phyloP scores from a whole-genome alignment of 1,140 invertebrate species.

The Drosophila pseudoananassae region DNA sequence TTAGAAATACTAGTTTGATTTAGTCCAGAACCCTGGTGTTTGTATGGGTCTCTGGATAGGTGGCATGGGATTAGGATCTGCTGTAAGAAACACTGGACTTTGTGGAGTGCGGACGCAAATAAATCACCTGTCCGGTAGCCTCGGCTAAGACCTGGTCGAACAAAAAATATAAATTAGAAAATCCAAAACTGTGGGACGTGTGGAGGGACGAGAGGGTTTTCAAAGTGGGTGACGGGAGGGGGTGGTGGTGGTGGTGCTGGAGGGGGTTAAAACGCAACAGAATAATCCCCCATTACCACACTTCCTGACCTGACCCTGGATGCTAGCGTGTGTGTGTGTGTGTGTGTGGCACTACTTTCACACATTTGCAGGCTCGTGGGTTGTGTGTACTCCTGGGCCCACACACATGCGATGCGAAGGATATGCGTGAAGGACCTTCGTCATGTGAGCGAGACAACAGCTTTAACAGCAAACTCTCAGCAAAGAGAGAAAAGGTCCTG shows the following conservation, averaged over 20 bases:
- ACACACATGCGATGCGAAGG: constrained; percentile 14
- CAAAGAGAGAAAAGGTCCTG: background rate
- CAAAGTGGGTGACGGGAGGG: background rate
- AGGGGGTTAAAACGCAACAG: constrained; percentile 43
- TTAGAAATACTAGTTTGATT: background rate
- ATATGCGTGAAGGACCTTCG: constrained; percentile 72
- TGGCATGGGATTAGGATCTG: constrained; percentile 27
- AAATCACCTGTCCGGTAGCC: constrained; percentile 48
- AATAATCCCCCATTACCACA: constrained; percentile 64
- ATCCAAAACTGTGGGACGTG: constrained; percentile 29
- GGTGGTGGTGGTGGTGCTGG: background rate
- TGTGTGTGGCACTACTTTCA: constrained; percentile 71
- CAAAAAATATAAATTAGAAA: constrained; percentile 50
- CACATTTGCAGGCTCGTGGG: constrained; percentile 41
- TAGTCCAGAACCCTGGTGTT: constrained; percentile 7
- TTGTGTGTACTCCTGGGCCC: constrained; percentile 31
- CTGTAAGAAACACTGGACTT: constrained; percentile 23
- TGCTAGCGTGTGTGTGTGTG: constrained; percentile 27
- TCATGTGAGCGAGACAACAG: constrained; percentile 58
- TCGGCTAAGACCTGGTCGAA: constrained; percentile 27
- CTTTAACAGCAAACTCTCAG: constrained; percentile 57
- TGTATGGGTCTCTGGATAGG: constrained; percentile 19
- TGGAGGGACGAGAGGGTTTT: constrained; percentile 4
- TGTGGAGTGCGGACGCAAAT: constrained; percentile 52
- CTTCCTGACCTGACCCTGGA: constrained; percentile 78